Percentiles rank a stretch among this genome's conserved stretches.
Conservation (phyloP, 2,797 vertebrate genomes). For the Darevskia nairensis region DNA sequence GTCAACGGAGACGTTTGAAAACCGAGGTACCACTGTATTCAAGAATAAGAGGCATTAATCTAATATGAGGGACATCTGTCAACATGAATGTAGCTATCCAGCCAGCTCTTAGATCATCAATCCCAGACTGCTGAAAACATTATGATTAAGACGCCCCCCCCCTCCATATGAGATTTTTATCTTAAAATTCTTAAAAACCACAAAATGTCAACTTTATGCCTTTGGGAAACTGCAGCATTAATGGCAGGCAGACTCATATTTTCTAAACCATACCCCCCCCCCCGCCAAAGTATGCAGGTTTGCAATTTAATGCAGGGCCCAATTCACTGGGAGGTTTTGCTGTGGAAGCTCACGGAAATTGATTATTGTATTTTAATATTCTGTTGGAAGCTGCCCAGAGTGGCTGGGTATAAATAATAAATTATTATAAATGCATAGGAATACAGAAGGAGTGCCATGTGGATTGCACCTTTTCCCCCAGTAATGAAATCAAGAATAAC, state of each 20-base stretch:
- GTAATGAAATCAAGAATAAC: not conserved
- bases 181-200: constrained; percentile 15
- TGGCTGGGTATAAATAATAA: too few relatives aligned
- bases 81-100: constrained; percentile 4
- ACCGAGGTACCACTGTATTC: not conserved
- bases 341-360: not conserved
- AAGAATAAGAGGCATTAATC: not conserved
- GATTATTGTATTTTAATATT: too few relatives aligned
- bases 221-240: not conserved
- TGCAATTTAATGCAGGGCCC: not conserved
- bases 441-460: not conserved
- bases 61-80: constrained; percentile 18
- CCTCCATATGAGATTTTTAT: not conserved
- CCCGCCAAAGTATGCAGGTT: not conserved
- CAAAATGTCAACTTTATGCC: not conserved
- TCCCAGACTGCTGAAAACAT: constrained; percentile 4
- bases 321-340: not conserved
- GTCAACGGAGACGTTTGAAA: too few relatives aligned
- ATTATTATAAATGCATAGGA: not conserved
- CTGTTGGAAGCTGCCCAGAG: too few relatives aligned
- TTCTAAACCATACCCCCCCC: not conserved
- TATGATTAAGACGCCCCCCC: not conserved
- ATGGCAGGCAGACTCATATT: not conserved
- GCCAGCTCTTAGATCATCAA: constrained; percentile 5
- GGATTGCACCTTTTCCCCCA: not conserved